phyloP scores from a whole-genome alignment of 2,113 vertebrate genomes.

The Bos indicus region DNA sequence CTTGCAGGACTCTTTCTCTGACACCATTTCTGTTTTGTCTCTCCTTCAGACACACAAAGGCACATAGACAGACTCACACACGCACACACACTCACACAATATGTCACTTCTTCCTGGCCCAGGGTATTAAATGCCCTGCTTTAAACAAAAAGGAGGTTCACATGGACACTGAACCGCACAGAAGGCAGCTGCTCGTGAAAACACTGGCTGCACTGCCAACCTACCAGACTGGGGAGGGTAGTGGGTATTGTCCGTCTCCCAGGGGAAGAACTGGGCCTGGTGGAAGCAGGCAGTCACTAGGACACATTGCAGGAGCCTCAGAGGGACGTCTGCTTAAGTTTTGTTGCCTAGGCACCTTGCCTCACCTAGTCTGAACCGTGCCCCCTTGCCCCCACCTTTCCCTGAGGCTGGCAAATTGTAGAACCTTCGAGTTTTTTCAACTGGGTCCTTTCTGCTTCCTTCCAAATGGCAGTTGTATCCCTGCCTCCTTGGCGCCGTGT shows the following conservation, averaged over 20 bases:
- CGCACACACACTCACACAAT: not conserved
- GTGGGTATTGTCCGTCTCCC: not conserved
- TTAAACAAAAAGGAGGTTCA: not conserved
- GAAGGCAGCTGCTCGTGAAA: not conserved
- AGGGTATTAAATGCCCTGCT: not conserved
- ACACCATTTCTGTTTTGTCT: not conserved
- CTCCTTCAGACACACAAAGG: not conserved
- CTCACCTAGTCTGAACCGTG: not conserved
- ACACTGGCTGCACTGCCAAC: not conserved
- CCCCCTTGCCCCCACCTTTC: not conserved
- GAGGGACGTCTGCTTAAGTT: not conserved
- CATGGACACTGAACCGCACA: not conserved
- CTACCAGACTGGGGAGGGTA: not conserved
- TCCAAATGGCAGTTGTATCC: not conserved
- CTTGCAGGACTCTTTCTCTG: not conserved
- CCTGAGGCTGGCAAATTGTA: not conserved
- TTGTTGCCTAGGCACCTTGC: not conserved
- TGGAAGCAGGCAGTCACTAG: not conserved
- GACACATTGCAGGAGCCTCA: not conserved
- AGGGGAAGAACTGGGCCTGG: not conserved
- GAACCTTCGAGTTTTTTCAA: not conserved
- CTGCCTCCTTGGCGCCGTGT: not conserved
- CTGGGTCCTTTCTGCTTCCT: not conserved
- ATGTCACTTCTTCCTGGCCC: not conserved
- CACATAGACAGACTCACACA: not conserved